phyloP scores from a whole-genome alignment of 2,797 vertebrate species.

The Chloroceryle amazona region DNA sequence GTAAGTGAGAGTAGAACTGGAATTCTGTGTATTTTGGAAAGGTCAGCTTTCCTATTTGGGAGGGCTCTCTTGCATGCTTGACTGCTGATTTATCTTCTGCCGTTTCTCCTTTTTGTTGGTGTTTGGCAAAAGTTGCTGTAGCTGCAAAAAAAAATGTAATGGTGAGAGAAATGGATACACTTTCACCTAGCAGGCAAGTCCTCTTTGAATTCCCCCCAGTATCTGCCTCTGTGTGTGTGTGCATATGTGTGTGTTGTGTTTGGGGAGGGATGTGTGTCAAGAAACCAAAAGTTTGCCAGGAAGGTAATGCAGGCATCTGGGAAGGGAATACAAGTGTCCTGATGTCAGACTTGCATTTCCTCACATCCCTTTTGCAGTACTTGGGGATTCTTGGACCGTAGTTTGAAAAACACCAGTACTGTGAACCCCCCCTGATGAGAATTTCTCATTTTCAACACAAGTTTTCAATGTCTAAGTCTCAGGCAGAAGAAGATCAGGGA shows the following conservation, averaged over 20 bases:
- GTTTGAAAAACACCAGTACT: background rate
- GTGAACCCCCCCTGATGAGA: background rate
- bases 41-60: background rate
- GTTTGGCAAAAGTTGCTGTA: background rate
- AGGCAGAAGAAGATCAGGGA: background rate
- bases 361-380: background rate
- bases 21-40: background rate
- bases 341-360: background rate
- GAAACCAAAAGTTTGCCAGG: background rate
- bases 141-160: background rate
- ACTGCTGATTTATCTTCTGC: background rate
- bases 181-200: background rate
- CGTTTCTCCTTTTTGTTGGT: background rate
- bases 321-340: background rate
- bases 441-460: background rate
- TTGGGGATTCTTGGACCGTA: background rate
- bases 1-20: background rate
- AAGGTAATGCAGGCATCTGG: background rate
- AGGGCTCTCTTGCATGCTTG: background rate
- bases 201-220: background rate
- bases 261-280: background rate
- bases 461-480: background rate
- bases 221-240: background rate
- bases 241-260: rapidly evolving
- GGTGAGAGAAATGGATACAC: background rate